Evolutionary conservation across 1,140 invertebrate species (phyloP).

Genomic region (Rhizoglyphus robini): DNA sequence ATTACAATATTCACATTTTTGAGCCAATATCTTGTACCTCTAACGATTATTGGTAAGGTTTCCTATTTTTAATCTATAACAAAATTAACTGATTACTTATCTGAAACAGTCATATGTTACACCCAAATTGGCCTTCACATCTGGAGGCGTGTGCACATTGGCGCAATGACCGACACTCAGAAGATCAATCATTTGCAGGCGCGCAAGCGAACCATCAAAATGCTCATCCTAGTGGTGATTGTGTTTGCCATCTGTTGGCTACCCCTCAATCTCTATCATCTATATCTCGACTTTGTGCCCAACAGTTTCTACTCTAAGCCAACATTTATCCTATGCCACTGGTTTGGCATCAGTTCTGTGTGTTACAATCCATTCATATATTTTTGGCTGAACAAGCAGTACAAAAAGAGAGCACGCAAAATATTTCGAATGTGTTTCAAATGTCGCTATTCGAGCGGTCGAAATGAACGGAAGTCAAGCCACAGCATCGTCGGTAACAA

Average conservation of each 20-base stretch:
- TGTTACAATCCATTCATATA: slow-evolving; percentile 92
- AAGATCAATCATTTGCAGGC: not conserved
- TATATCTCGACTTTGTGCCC: not conserved
- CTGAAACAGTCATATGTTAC: slow-evolving; percentile 11
- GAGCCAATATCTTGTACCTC: not conserved
- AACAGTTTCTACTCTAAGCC: slow-evolving; percentile 1
- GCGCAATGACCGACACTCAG: slow-evolving; percentile 11
- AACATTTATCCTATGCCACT: slow-evolving; percentile 68
- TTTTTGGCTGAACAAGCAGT: slow-evolving; percentile 58
- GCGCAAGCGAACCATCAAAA: slow-evolving; percentile 11
- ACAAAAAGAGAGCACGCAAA: not conserved
- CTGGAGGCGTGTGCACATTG: slow-evolving; percentile 11
- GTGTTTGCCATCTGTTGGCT: slow-evolving; percentile 16
- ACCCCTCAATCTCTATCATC: not conserved
- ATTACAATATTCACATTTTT: not conserved
- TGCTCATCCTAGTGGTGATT: slow-evolving; percentile 13
- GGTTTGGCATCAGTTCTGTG: slow-evolving; percentile 86
- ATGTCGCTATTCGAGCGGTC: too few species aligned
- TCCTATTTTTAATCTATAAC: too few species aligned
- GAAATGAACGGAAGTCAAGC: too few species aligned
- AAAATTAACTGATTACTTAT: too few species aligned
- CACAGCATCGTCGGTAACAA: too few species aligned
- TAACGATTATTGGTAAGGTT: slow-evolving; percentile 1
- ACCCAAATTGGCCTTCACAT: slow-evolving; percentile 16
- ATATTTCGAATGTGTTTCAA: not conserved